Base-by-base conservation (phyloP, 53 echinoderm and acorn worm species). In the Paracentrotus lividus region DNA sequence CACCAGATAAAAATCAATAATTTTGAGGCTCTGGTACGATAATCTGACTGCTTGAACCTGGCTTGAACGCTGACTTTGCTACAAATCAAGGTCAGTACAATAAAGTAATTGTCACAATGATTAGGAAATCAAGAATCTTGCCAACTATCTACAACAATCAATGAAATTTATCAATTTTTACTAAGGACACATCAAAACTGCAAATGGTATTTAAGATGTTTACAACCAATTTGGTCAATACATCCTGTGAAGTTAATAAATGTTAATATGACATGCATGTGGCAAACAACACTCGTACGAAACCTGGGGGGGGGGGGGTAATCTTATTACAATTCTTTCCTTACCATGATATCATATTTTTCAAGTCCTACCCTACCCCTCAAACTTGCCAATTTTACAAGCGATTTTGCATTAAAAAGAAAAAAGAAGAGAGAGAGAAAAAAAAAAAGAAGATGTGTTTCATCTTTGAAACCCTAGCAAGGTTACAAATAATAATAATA, bases 331-430 rank as follows among this genome's bases (percentile, higher is more conserved):
- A 4, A 18, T 40, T 40, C 40, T 15, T 72, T 18, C 3, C 72
- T 38, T 36, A 20, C 7, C 15, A 3, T 5, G 5, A 18, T 72
- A 6, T 72, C 38, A 38, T 38, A 32, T 72, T 72, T 72, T 40
- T 38, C 3, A 18, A 36, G 15, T 72, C 72, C 6, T 36, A 72
- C 33, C 45, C 27, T 47, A 26, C 24, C 13, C 81, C 81, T 42
- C 16, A 81, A 45, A 27, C 81, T 81, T 81, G 81, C 81, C 81
- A 81, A 81, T 12, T 12, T 81, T 47, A 81, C 45, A 81, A 81
- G 81, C 47, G 81, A 45, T 81, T 81, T 81, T n/a, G n/a, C n/a
- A n/a, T n/a, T n/a, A n/a, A n/a, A n/a, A n/a, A n/a, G n/a, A n/a
- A n/a, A n/a, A n/a, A n/a, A n/a, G n/a, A n/a, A n/a, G n/a, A n/a